Evolutionary conservation across 2,113 vertebrate species (phyloP), one percentile per base, ranked within the genome.

Genomic region (Athene cunicularia): DNA sequence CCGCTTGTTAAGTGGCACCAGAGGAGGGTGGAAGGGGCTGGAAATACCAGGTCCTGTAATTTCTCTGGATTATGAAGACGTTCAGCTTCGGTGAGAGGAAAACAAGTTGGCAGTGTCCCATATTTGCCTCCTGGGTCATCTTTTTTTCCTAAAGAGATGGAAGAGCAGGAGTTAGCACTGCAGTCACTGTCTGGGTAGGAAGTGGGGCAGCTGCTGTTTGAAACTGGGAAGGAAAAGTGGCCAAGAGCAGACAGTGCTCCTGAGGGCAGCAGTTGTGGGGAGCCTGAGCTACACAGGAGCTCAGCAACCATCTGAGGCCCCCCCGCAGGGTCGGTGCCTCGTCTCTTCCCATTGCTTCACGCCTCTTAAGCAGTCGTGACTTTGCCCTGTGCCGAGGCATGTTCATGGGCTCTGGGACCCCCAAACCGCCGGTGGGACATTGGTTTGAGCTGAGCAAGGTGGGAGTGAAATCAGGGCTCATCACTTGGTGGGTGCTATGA

Each of bases 251-350:
- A 3, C 35, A 6, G 52, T 1, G 53, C 45, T 22, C 35, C 41
- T 0, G 0, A 12, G 70, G 32, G 33, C 5, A 24, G 53, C 70
- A 5, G 27, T 50, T 3, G 2, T 1, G 43, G 4, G 7, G 7
- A 30, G 11, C 1, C 12, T 6, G 47, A 45, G 33, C 32, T 8
- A 21, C 13, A 17, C 37, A 13, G 1, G 2, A 47, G 59, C 43
- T 22, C 60, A 35, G 45, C 35, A 53, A 64, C 50, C 19, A 0
- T 18, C 39, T 2, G 13, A 24, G 39, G 39, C 9, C 21, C 28
- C 62, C 55, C 1, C 8, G 3, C 1, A 0, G 20, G 22, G 18
- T 45, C 1, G 1, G 39, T 11, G 13, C 60, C 79, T 80, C 18
- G 16, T 10, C 76, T 43, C 39, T 49, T 47, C 39, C 41, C 26